Percentiles rank a stretch among this genome's conserved stretches.
Evolutionary conservation across 2,113 vertebrate genomes (phyloP).

Genomic region (Tachysurus fulvidraco): DNA sequence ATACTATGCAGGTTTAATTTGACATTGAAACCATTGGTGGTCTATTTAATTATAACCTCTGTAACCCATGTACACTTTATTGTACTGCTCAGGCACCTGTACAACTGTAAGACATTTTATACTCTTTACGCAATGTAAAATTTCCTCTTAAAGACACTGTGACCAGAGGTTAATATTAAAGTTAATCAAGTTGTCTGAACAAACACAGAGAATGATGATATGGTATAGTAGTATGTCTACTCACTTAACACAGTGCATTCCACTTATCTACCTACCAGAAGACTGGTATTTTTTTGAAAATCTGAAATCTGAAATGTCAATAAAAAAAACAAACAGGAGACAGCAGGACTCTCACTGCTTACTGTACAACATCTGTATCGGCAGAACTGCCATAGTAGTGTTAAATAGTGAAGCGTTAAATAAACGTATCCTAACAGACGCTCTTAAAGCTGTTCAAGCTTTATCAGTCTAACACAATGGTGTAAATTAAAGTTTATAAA

Average conservation of each 20-base stretch:
- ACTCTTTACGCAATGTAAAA: not conserved
- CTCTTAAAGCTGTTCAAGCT: not conserved
- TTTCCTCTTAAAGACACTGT: not conserved
- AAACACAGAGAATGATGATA: not conserved
- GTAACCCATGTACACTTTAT: not conserved
- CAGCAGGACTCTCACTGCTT: not conserved
- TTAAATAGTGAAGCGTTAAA: not conserved
- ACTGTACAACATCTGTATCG: not conserved
- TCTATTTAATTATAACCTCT: not conserved
- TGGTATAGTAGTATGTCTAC: not conserved
- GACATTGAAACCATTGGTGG: not conserved
- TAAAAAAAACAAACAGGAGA: not conserved
- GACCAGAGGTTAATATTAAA: not conserved
- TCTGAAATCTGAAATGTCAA: not conserved
- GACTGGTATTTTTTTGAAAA: not conserved
- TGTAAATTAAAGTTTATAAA: not conserved
- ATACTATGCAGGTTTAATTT: not conserved
- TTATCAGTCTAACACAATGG: not conserved
- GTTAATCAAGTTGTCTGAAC: not conserved
- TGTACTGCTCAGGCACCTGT: not conserved
- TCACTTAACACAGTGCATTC: not conserved
- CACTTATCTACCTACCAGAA: not conserved
- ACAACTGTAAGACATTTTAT: not conserved
- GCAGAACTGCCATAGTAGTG: not conserved
- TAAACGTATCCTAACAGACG: not conserved